phyloP scores from a whole-genome alignment of 2,888 invertebrate genomes.

The Trichogramma dendrolimi region DNA sequence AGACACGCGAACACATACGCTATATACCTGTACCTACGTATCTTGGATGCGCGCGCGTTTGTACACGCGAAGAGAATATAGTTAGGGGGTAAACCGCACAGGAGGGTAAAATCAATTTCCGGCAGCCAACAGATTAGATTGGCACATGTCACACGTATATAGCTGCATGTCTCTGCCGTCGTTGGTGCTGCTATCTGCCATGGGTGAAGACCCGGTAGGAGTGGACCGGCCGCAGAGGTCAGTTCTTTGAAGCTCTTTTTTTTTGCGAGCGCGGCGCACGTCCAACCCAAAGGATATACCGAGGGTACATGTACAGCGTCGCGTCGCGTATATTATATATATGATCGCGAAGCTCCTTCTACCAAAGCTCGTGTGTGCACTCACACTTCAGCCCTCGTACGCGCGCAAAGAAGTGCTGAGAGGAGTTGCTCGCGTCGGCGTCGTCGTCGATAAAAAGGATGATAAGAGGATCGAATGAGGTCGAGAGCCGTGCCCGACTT shows the following conservation, averaged over 20 bases:
- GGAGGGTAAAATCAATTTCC: slow-evolving; percentile 28
- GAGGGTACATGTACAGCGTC: too few species aligned
- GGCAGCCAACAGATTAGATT: slow-evolving; percentile 28
- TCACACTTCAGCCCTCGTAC: neutral
- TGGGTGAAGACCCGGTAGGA: too few species aligned
- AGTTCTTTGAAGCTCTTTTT: too few species aligned
- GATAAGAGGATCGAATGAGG: slow-evolving; percentile 14
- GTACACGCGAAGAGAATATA: neutral
- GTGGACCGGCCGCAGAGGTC: too few species aligned
- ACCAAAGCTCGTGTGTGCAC: neutral
- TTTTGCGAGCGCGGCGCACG: neutral
- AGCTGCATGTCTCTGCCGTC: too few species aligned
- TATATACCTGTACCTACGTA: neutral
- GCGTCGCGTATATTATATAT: too few species aligned
- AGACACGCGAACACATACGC: too few species aligned
- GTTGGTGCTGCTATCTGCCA: too few species aligned
- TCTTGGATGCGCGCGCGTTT: neutral
- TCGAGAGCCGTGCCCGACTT: too few species aligned
- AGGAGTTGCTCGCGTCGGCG: neutral
- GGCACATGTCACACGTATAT: slow-evolving; percentile 23
- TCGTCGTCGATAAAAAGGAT: slow-evolving; percentile 8
- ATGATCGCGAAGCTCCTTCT: too few species aligned
- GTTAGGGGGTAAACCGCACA: slow-evolving; percentile 18
- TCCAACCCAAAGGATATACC: neutral
- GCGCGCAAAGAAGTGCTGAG: neutral